These are phyloP conservation scores for Dicranocentrus wangi DNA, from an alignment of 2,888 invertebrate genomes.

Conservation along the genomic window DNA sequence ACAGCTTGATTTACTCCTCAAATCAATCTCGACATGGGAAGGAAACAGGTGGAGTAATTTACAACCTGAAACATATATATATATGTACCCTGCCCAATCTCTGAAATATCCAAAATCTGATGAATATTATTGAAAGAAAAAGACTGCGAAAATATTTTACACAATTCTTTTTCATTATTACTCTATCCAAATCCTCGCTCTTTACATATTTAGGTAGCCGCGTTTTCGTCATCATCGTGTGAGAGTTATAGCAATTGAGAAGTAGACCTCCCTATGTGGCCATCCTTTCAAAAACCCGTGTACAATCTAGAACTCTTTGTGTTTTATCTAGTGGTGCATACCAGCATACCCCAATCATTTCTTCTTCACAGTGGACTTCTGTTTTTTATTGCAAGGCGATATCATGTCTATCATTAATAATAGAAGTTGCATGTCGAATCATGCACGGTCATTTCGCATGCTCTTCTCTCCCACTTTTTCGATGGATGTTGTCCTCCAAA, in stretches of 20 bases:
- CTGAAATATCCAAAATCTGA: too few relatives aligned
- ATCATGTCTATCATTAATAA: conserved; percentile 3
- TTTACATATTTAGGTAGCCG: too few relatives aligned
- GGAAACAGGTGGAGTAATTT: too few relatives aligned
- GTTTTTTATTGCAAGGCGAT: too few relatives aligned
- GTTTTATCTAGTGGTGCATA: not conserved
- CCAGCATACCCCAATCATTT: not conserved
- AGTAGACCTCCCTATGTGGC: conserved; percentile 18
- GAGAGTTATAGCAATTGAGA: conserved; percentile 13
- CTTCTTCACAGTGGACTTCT: not conserved
- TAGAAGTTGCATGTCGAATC: conserved; percentile 21
- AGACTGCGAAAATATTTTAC: too few relatives aligned
- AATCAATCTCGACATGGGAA: not conserved
- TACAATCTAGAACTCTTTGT: not conserved
- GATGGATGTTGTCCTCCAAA: not conserved
- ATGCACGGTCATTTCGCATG: not conserved
- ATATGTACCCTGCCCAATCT: not conserved
- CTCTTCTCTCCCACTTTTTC: not conserved
- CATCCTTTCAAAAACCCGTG: conserved; percentile 3
- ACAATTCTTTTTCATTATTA: too few relatives aligned
- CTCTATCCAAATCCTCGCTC: too few relatives aligned
- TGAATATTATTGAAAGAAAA: not conserved
- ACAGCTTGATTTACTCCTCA: conserved; percentile 21
- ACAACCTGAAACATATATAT: too few relatives aligned
- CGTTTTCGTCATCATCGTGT: conserved; percentile 4